phyloP scores from a whole-genome alignment of 1,140 invertebrate genomes.

The Hypsibius dujardini region DNA sequence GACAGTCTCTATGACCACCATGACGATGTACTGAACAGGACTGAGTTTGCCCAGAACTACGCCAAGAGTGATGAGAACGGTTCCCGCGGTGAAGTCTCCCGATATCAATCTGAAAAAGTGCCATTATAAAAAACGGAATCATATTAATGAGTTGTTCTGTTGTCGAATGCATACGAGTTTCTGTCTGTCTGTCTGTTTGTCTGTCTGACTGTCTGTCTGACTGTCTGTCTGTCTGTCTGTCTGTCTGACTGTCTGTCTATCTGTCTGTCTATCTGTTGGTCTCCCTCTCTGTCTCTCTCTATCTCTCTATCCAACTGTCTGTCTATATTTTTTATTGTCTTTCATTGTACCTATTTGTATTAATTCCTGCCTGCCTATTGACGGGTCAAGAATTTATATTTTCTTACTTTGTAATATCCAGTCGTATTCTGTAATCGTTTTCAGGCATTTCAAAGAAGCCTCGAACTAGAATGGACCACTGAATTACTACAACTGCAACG shows the following conservation, averaged over 20 bases:
- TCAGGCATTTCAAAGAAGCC: conserved; percentile 47
- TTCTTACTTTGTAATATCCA: conserved; percentile 33
- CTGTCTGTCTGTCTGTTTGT: too few relatives aligned
- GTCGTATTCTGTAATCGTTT: conserved; percentile 26
- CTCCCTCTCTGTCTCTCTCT: too few relatives aligned
- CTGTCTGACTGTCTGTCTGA: too few relatives aligned
- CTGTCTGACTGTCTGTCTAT: too few relatives aligned
- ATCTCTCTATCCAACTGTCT: too few relatives aligned
- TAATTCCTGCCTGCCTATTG: too few relatives aligned
- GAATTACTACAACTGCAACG: conserved; percentile 48
- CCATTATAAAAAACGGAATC: neutral
- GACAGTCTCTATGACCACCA: conserved; percentile 57
- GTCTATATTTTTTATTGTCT: too few relatives aligned
- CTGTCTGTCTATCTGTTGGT: too few relatives aligned
- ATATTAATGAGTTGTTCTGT: neutral
- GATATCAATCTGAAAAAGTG: conserved; percentile 45
- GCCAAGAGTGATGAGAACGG: conserved; percentile 78
- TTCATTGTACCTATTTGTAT: too few relatives aligned
- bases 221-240: too few relatives aligned
- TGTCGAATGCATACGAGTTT: too few relatives aligned
- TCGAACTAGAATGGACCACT: conserved; percentile 59
- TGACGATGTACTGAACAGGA: conserved; percentile 61
- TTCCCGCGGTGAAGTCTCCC: conserved; percentile 69
- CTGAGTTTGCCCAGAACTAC: conserved; percentile 67
- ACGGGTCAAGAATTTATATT: too few relatives aligned